Evolutionary conservation across 37 sponge, comb jelly and placozoan genomes (phyloP).

Genomic region (Beroe ovata): DNA sequence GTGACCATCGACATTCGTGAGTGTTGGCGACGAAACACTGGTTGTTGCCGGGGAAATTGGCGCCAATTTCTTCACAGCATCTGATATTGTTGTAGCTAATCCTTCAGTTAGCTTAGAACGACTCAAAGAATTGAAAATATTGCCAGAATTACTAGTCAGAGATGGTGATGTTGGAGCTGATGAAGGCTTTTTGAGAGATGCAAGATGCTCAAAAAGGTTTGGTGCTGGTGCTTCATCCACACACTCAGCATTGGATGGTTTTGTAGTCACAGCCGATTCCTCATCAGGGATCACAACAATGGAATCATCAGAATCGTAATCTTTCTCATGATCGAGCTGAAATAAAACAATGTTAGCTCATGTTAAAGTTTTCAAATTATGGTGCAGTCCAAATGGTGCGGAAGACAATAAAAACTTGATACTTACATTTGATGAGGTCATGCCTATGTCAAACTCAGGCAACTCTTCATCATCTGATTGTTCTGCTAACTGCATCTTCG

Average conservation of each 20-base stretch:
- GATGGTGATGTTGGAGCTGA: background rate
- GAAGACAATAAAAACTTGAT: background rate
- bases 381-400: too few relatives aligned
- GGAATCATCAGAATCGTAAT: slow-evolving; percentile 38
- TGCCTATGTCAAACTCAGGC: slow-evolving; percentile 38
- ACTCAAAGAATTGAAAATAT: background rate
- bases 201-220: background rate
- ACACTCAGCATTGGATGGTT: too few relatives aligned
- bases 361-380: too few relatives aligned
- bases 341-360: too few relatives aligned
- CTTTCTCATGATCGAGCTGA: too few relatives aligned
- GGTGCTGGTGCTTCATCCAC: background rate
- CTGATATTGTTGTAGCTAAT: background rate
- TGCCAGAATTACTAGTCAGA: background rate
- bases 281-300: slow-evolving; percentile 36
- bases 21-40: background rate
- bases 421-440: slow-evolving; percentile 17
- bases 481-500: background rate
- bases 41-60: background rate
- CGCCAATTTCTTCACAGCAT: background rate
- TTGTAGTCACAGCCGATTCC: too few relatives aligned
- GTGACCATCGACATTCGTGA: background rate
- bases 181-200: background rate
- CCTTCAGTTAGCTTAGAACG: background rate
- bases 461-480: slow-evolving; percentile 12